Conservation (phyloP, 2,797 vertebrate species). For the Cynopterus sphinx region DNA sequence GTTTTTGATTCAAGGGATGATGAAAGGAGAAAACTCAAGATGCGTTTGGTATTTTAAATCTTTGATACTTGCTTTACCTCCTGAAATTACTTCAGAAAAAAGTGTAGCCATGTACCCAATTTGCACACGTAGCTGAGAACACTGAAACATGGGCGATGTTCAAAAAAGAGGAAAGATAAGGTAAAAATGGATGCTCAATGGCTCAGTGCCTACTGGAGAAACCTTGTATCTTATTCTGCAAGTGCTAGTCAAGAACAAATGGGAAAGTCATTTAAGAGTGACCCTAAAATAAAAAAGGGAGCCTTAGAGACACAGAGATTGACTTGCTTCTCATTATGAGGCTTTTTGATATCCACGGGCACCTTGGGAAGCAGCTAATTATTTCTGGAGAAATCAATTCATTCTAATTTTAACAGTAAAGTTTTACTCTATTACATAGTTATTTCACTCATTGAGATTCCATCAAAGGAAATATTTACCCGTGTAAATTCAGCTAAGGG, state of each 20-base stretch:
- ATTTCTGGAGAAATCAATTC: not conserved
- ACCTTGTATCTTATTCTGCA: not conserved
- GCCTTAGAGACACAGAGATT: not conserved
- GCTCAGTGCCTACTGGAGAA: not conserved
- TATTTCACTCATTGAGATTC: not conserved
- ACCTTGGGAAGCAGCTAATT: not conserved
- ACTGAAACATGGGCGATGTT: rapidly evolving
- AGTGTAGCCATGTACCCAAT: not conserved
- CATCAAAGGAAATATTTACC: not conserved
- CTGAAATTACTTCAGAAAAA: not conserved
- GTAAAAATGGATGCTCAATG: not conserved
- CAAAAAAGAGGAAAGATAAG: not conserved
- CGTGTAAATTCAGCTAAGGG: not conserved
- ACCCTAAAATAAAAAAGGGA: not conserved
- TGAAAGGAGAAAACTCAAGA: not conserved
- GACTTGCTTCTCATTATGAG: not conserved
- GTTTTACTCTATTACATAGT: not conserved
- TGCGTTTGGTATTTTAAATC: not conserved
- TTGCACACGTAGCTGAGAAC: not conserved
- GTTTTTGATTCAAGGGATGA: not conserved
- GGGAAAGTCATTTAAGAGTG: not conserved
- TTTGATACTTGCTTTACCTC: not conserved
- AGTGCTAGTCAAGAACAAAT: not conserved
- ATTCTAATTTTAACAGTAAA: not conserved
- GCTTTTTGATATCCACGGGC: not conserved